These are phyloP conservation scores for Pristiophorus japonicus DNA, from an alignment of 2,113 vertebrate genomes.

Conservation along the genomic window DNA sequence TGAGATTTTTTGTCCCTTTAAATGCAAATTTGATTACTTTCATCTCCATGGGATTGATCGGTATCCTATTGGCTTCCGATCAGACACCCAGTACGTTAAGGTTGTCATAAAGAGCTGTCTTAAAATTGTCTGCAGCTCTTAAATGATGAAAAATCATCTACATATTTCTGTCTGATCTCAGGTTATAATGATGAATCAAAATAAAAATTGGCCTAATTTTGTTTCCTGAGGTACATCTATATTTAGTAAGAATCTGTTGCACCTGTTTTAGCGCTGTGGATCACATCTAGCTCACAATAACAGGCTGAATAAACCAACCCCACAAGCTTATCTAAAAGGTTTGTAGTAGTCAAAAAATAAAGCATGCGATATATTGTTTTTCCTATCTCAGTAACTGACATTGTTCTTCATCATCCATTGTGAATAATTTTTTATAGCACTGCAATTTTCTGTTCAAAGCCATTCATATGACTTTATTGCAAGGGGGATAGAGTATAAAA, in stretches of 20 bases:
- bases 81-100: background rate
- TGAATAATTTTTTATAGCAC: background rate
- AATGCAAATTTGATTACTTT: conserved; percentile 15
- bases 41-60: background rate
- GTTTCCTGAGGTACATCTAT: background rate
- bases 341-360: background rate
- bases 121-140: background rate
- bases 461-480: too few species aligned
- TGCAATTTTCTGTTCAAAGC: background rate
- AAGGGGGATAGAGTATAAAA: too few species aligned
- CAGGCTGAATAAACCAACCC: background rate
- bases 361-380: background rate
- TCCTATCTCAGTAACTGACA: background rate
- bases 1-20: background rate
- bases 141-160: background rate
- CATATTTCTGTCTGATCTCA: background rate
- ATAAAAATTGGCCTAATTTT: background rate
- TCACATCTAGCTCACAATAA: background rate
- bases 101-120: conserved; percentile 2
- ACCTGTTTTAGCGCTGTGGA: background rate
- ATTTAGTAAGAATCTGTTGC: background rate
- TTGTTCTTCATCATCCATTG: background rate
- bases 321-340: background rate
- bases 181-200: background rate
- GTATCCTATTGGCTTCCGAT: background rate